Percentiles rank a stretch among this genome's conserved stretches.
Evolutionary conservation across 2,888 invertebrate genomes (phyloP).

Genomic region (Rosalia funebris): DNA sequence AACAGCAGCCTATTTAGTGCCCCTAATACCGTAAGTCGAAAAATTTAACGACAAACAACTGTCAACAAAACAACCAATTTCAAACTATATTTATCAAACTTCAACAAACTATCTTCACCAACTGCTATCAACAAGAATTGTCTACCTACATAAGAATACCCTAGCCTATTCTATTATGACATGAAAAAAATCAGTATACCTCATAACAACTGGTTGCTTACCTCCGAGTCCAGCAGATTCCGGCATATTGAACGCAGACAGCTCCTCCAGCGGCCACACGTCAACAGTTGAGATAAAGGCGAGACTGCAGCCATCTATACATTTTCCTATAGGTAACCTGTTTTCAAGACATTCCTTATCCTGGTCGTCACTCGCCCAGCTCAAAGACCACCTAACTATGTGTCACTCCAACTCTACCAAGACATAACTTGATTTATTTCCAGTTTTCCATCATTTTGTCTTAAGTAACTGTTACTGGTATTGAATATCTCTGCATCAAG

Average conservation of each 20-base stretch:
- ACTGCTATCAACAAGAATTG: too few species aligned
- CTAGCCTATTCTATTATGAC: too few species aligned
- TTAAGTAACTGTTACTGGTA: slow-evolving; percentile 53
- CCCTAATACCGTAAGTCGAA: slow-evolving; percentile 62
- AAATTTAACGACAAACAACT: too few species aligned
- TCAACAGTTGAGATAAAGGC: slow-evolving; percentile 87
- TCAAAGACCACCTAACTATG: slow-evolving; percentile 49
- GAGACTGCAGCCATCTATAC: slow-evolving; percentile 76
- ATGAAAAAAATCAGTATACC: too few species aligned
- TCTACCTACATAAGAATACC: too few species aligned
- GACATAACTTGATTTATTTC: too few species aligned
- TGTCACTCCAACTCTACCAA: slow-evolving; percentile 56
- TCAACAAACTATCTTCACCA: too few species aligned
- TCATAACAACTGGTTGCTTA: slow-evolving; percentile 94
- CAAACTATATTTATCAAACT: too few species aligned
- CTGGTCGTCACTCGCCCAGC: slow-evolving; percentile 51
- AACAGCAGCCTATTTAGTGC: slow-evolving; percentile 58
- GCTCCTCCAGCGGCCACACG: slow-evolving; percentile 82
- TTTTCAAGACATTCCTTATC: slow-evolving; percentile 52
- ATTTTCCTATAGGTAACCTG: slow-evolving; percentile 59
- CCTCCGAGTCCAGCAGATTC: slow-evolving; percentile 98
- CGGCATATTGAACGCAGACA: slow-evolving; percentile 96
- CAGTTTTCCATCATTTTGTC: too few species aligned
- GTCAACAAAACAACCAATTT: too few species aligned
- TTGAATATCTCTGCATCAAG: too few species aligned